Conservation (phyloP, 2,113 vertebrate genomes). For the Lathamus discolor region DNA sequence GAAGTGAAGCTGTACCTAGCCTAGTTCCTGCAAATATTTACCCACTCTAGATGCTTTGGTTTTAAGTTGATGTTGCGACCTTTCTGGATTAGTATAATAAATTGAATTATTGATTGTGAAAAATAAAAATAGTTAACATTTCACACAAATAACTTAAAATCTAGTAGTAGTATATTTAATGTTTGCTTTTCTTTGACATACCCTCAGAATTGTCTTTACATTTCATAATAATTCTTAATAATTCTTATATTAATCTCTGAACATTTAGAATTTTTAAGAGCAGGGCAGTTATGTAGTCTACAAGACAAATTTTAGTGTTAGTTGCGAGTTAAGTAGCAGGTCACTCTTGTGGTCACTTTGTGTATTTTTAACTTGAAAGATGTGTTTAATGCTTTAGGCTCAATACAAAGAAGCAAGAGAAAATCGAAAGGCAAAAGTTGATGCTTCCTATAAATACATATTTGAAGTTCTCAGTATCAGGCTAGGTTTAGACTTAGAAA, state of each 20-base stretch:
- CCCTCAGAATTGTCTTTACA: too few species aligned
- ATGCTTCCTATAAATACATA: constrained; percentile 77
- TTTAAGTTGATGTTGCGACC: background rate
- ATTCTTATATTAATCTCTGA: background rate
- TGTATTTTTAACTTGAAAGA: background rate
- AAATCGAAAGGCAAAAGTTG: constrained; percentile 68
- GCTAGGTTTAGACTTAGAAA: constrained; percentile 64
- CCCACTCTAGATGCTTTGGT: background rate
- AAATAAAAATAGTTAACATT: background rate
- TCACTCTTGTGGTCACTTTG: background rate
- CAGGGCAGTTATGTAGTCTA: background rate
- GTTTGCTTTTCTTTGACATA: too few species aligned
- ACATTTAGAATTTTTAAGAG: background rate
- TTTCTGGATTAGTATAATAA: background rate
- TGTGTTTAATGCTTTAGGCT: constrained; percentile 61
- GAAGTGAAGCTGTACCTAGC: background rate
- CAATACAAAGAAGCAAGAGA: constrained; percentile 78
- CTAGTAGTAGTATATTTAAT: background rate
- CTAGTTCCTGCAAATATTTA: background rate
- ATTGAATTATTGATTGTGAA: background rate
- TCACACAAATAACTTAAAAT: background rate
- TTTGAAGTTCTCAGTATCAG: constrained; percentile 77
- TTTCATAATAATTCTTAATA: too few species aligned
- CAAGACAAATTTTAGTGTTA: background rate
- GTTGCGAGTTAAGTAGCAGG: background rate